phyloP scores from a whole-genome alignment of 2,888 invertebrate species.

The Philopedon plagiatum region DNA sequence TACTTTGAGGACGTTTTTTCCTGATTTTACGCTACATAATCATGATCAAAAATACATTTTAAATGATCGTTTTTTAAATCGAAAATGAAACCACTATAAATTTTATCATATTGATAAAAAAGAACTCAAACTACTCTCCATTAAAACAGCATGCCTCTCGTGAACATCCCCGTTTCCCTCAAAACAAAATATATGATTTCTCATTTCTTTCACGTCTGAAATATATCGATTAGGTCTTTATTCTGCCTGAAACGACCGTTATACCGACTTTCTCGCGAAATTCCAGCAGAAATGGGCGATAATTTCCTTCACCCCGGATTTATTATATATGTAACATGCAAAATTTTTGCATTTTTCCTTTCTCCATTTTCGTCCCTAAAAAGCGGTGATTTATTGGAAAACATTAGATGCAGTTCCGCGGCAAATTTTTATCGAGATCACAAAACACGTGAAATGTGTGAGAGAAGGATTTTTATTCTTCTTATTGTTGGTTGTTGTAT shows the following conservation, averaged over 20 bases:
- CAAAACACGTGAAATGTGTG: background rate
- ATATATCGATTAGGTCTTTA: slow-evolving; percentile 36
- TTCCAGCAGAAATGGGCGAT: background rate
- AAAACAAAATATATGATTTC: slow-evolving; percentile 20
- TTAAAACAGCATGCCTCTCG: slow-evolving; percentile 32
- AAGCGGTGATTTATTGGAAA: slow-evolving; percentile 15
- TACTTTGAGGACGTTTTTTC: no score
- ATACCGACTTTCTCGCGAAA: slow-evolving; percentile 14
- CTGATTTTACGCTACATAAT: no score
- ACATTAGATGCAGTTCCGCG: slow-evolving; percentile 7
- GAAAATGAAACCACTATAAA: slow-evolving; percentile 24
- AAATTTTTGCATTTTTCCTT: slow-evolving; percentile 13
- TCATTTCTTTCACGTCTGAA: slow-evolving; percentile 18
- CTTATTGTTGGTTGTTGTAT: no score
- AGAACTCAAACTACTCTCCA: slow-evolving; percentile 29
- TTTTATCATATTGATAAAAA: slow-evolving; percentile 30
- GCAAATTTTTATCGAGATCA: background rate
- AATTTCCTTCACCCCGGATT: slow-evolving; percentile 32
- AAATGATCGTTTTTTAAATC: no score
- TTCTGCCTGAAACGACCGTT: slow-evolving; percentile 9
- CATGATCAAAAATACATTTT: no score
- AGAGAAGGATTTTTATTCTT: background rate
- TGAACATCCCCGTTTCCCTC: slow-evolving; percentile 3
- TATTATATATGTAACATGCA: slow-evolving; percentile 29
- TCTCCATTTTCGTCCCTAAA: background rate